Conservation (phyloP, 1,140 invertebrate genomes). For the Scaptomyza montana region DNA sequence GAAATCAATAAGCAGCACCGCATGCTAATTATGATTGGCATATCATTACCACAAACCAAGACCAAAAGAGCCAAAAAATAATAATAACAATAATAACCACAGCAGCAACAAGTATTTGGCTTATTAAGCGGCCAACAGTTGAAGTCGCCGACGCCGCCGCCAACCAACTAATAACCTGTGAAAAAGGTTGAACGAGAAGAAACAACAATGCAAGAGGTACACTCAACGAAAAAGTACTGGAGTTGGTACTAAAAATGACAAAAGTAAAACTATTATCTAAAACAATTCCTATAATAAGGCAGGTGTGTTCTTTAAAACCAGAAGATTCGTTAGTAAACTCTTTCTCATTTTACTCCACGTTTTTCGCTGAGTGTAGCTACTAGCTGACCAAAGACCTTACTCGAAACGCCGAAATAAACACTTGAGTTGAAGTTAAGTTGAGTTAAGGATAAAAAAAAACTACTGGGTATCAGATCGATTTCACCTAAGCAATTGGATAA, state of each 20-base stretch:
- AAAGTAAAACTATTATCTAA: no score
- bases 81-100: background rate
- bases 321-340: no score
- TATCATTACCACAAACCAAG: constrained; percentile 66
- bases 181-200: constrained; percentile 50
- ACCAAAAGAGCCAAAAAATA: background rate
- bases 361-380: background rate
- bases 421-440: constrained; percentile 61
- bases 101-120: constrained; percentile 17
- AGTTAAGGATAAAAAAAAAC: constrained; percentile 38
- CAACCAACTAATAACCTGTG: constrained; percentile 72
- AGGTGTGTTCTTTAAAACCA: no score
- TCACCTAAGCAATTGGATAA: constrained; percentile 52
- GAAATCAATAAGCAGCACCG: constrained; percentile 66
- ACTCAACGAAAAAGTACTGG: background rate
- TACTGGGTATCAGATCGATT: constrained; percentile 54
- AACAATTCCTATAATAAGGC: no score
- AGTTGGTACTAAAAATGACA: background rate
- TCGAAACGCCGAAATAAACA: constrained; percentile 51
- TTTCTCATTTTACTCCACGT: background rate
- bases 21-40: constrained; percentile 76
- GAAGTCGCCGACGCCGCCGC: constrained; percentile 46
- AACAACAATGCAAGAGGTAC: background rate
- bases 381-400: constrained; percentile 7
- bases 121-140: constrained; percentile 65